Conservation (phyloP, 2,888 invertebrate species). For the Crepidodera aurea region DNA sequence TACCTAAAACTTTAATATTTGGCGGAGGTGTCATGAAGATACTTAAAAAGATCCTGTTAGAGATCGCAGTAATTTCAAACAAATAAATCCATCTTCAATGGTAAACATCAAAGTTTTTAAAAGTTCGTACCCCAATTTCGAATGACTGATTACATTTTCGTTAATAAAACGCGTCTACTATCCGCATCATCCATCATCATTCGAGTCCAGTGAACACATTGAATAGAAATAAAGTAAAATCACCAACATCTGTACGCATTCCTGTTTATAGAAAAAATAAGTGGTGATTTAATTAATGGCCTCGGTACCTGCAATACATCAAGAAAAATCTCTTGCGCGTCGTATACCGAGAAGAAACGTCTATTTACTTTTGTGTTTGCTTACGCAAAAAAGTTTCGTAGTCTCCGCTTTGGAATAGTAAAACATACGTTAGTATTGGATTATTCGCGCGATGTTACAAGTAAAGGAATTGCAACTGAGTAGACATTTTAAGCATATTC, state of each 20-base stretch:
- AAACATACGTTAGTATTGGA: conserved; percentile 33
- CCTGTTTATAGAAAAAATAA: conserved; percentile 29
- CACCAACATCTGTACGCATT: conserved; percentile 28
- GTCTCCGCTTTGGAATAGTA: conserved; percentile 30
- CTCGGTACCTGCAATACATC: conserved; percentile 34
- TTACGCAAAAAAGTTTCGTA: conserved; percentile 29
- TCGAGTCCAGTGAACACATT: background rate
- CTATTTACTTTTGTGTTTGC: conserved; percentile 33
- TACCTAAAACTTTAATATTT: no score
- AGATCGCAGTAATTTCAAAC: no score
- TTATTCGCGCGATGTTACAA: conserved; percentile 30
- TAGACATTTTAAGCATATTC: no score
- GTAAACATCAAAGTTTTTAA: no score
- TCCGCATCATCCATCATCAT: conserved; percentile 18
- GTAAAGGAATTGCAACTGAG: background rate
- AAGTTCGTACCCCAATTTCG: no score
- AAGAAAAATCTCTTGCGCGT: conserved; percentile 30
- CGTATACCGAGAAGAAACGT: conserved; percentile 33
- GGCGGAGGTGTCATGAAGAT: no score
- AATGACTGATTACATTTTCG: no score
- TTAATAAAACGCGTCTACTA: no score
- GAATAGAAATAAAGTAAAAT: conserved; percentile 15
- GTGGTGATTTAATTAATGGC: conserved; percentile 36
- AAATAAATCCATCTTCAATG: no score
- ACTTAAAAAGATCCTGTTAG: no score